A percentile compares a stretch with the other conserved stretches of the same genome.
phyloP scores from a whole-genome alignment of 2,888 invertebrate genomes.

The Acrobasis consociella region DNA sequence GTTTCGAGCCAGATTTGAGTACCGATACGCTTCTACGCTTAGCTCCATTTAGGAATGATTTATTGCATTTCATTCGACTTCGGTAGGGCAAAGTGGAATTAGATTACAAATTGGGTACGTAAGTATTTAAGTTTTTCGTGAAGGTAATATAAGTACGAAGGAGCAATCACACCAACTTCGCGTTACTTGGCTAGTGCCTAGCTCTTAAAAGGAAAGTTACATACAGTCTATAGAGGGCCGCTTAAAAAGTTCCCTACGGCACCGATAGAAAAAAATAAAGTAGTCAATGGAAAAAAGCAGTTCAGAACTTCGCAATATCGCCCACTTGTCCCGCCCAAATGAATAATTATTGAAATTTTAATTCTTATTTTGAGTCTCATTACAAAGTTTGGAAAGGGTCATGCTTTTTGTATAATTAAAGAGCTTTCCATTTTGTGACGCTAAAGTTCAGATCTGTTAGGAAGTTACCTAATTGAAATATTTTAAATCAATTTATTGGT shows the following conservation, averaged over 20 bases:
- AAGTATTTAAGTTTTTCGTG: not conserved
- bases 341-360: conserved; percentile 65
- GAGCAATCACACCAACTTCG: conserved; percentile 55
- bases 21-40: conserved; percentile 13
- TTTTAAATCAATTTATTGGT: conserved; percentile 38
- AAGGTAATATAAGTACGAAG: conserved; percentile 29
- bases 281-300: conserved; percentile 50
- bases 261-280: conserved; percentile 30
- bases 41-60: conserved; percentile 13
- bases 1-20: conserved; percentile 20
- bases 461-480: conserved; percentile 38
- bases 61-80: conserved; percentile 4
- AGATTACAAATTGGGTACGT: not conserved
- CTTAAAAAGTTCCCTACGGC: conserved; percentile 57
- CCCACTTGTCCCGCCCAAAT: conserved; percentile 56
- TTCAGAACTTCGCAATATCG: conserved; percentile 63
- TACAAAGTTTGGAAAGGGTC: conserved; percentile 58
- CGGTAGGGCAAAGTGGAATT: not conserved
- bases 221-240: conserved; percentile 59
- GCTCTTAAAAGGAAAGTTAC: conserved; percentile 65
- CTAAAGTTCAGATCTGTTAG: conserved; percentile 39
- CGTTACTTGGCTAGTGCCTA: conserved; percentile 48
- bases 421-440: conserved; percentile 47
- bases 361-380: conserved; percentile 61
- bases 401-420: conserved; percentile 59